phyloP scores from a whole-genome alignment of 2,888 invertebrate genomes.

The Onthophagus sagittarius region DNA sequence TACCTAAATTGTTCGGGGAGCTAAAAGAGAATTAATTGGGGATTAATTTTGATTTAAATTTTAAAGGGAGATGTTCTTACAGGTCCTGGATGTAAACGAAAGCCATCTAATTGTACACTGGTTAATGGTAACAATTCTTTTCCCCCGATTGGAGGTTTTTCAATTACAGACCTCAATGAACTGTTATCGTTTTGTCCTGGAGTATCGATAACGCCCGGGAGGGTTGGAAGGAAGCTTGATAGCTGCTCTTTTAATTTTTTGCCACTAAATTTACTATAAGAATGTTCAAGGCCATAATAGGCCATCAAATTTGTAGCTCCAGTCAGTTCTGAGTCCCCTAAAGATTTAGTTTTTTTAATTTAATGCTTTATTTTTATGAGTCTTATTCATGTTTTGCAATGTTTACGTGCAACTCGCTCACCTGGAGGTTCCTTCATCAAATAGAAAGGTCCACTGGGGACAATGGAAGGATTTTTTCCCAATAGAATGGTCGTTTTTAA shows the following conservation, averaged over 20 bases:
- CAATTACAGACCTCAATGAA: slow-evolving; percentile 88
- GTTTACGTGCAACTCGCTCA: slow-evolving; percentile 39
- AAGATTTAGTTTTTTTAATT: no score
- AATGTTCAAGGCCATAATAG: slow-evolving; percentile 93
- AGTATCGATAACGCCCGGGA: slow-evolving; percentile 93
- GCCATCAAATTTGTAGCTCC: slow-evolving; percentile 97
- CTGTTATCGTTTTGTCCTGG: slow-evolving; percentile 85
- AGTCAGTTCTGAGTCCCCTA: slow-evolving; percentile 88
- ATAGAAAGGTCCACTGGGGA: slow-evolving; percentile 97
- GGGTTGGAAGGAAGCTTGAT: slow-evolving; percentile 90
- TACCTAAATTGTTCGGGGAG: slow-evolving; percentile 93
- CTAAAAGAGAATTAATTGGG: slow-evolving; percentile 45
- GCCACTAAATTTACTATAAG: slow-evolving; percentile 96
- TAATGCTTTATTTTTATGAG: not conserved
- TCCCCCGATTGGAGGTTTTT: slow-evolving; percentile 90
- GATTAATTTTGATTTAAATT: slow-evolving; percentile 2
- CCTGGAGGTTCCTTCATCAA: slow-evolving; percentile 96
- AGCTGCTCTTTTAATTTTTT: slow-evolving; percentile 93
- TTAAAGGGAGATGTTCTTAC: slow-evolving; percentile 40
- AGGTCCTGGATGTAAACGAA: slow-evolving; percentile 92
- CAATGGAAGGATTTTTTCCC: slow-evolving; percentile 95
- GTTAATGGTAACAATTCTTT: slow-evolving; percentile 84
- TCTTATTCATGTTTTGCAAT: not conserved
- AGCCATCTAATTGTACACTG: slow-evolving; percentile 86
- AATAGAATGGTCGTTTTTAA: slow-evolving; percentile 96